Evolutionary conservation across 1,140 invertebrate genomes (phyloP).

Genomic region (Pseudomyrmex dendroicus): DNA sequence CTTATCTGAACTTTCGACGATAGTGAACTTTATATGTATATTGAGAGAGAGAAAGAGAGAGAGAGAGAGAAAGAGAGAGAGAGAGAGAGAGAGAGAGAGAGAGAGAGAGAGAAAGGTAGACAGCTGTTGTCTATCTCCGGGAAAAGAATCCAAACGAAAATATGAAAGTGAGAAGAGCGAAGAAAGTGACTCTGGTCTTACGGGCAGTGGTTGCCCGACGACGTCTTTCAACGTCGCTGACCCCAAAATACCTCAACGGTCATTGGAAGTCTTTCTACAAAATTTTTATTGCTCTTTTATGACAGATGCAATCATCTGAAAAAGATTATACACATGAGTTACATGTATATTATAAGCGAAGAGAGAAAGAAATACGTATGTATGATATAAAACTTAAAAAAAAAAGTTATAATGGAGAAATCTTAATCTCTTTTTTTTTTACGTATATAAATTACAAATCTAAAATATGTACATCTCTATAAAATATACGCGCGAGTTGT

Average conservation of each 20-base stretch:
- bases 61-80: constrained; percentile 53
- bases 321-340: not conserved
- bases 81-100: constrained; percentile 46
- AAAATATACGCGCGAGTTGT: constrained; percentile 18
- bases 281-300: constrained; percentile 43
- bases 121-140: constrained; percentile 42
- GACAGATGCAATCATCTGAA: not conserved
- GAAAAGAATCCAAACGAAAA: constrained; percentile 72
- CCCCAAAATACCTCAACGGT: constrained; percentile 64
- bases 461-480: constrained; percentile 4
- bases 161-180: constrained; percentile 78
- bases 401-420: no score
- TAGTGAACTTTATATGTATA: not conserved
- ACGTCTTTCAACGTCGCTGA: constrained; percentile 68
- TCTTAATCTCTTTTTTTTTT: no score
- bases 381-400: no score
- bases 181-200: constrained; percentile 78
- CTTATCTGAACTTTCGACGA: not conserved
- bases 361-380: no score
- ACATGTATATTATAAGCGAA: no score
- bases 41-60: constrained; percentile 47
- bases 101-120: constrained; percentile 49
- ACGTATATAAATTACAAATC: no score
- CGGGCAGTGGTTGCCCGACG: constrained; percentile 71
- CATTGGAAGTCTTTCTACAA: constrained; percentile 37